Base-by-base conservation (phyloP, 1,140 invertebrate species). In the Habropoda laboriosa region DNA sequence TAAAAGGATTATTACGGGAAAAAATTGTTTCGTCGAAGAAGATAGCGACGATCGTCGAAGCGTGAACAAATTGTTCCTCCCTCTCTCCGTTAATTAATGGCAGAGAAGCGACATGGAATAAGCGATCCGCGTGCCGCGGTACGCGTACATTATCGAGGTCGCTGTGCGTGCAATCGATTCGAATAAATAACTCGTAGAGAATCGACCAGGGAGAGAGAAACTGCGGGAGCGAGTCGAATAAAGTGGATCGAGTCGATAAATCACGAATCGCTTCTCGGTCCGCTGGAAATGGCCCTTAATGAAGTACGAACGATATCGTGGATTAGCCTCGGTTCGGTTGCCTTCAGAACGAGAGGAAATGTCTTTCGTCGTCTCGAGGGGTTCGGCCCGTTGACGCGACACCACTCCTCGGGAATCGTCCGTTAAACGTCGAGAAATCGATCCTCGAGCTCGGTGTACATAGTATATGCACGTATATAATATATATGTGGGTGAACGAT, bases 221-320 rank as follows among this genome's bases (percentile, higher is more conserved):
- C 35, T 42, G 51, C 30, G 30, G 71, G 79, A 58, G 71, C n/a
- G 67, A 71, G 47, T 79, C 84, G 82, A 85, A 86, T 86, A 71
- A 57, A 73, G 71, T 72, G 71, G 47, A 70, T 55, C 51, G 63
- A 78, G 70, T 60, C 68, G 63, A 78, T 86, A 86, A 86, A 85
- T 86, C 83, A 81, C 64, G 58, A 61, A 58, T 78, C 74, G 76
- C 74, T 79, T 71, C 51, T 42, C 80, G 83, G 70, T 67, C 83
- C 83, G 74, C 51, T 79, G 63, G 75, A 86, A 85, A 86, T 80
- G 58, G 67, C 72, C 75, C 80, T 86, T 86, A 86, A 86, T 85
- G 84, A 86, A 82, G 79, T 85, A 86, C 84, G 84, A 76, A 82
- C 83, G 84, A 85, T 86, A 85, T 85, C 84, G 78, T 85, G 76